Evolutionary conservation across 2,797 vertebrate genomes (phyloP), one percentile per base, ranked within the genome.

Genomic region (Macropodus opercularis): DNA sequence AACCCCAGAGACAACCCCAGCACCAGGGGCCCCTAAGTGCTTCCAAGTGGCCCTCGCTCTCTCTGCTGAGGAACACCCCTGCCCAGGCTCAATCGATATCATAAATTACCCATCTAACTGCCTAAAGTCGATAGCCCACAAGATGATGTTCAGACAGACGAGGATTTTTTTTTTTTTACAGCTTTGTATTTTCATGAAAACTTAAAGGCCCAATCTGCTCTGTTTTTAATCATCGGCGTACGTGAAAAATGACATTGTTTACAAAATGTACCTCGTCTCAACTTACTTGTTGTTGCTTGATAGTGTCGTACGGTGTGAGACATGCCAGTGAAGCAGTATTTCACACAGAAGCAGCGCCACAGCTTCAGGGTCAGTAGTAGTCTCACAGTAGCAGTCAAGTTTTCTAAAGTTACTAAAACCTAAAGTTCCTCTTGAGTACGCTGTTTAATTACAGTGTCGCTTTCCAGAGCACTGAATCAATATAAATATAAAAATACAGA

Each of bases 1-100:
- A 92, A 91, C 89, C 91, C 85, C 77, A 80, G 78, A 89, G 90
- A 89, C 89, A 87, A 81, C 81, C 87, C 80, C 49, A 48, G 81
- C 77, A 79, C 78, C 76, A 64, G 36, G 69, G 79, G 86, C 85
- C 85, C 85, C 85, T 90, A 89, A 92, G 90, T 90, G 89, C 85
- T 90, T 89, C 81, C 82, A 81, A 90, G 87, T 84, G 80, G 88
- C 81, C 87, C 84, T 85, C 70, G 18, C 76, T 77, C 82, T 73
- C 70, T 60, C 47, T 47, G 39, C 56, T 50, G 75, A 80, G 73
- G 79, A 84, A 41, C 70, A 59, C 64, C 69, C 57, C 68, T 65
- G 64, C 48, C 61, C 54, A 22, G 56, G 64, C 75, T 69, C 84
- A 85, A 85, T 88, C 76, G 59, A 87, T 85, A 84, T 80, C 64